Conservation (phyloP, 1,140 invertebrate genomes). For the Rhyzopertha dominica region DNA sequence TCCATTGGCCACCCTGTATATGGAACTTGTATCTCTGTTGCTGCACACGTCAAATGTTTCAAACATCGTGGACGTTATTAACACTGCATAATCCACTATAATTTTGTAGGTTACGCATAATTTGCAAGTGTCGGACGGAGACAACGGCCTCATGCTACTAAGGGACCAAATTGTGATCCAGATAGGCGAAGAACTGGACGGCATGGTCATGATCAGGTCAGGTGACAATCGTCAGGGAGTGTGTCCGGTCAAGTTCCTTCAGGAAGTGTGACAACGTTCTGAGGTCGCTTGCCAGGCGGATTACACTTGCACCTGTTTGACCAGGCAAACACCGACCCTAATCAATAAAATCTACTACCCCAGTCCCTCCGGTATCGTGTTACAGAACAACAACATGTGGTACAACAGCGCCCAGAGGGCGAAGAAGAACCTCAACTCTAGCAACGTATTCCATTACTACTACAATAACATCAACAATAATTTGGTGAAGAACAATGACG, state of each 20-base stretch:
- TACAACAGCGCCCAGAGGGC: conserved; percentile 20
- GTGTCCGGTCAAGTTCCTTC: conserved; percentile 77
- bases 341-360: conserved; percentile 42
- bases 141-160: conserved; percentile 56
- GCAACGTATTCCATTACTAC: conserved; percentile 36
- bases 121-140: conserved; percentile 60
- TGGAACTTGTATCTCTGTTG: too few relatives aligned
- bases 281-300: conserved; percentile 40
- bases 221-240: conserved; percentile 78
- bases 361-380: conserved; percentile 44
- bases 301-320: conserved; percentile 36
- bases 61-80: too few relatives aligned
- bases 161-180: conserved; percentile 73
- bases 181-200: conserved; percentile 85
- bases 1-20: too few relatives aligned
- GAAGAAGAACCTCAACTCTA: conserved; percentile 25
- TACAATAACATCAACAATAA: conserved; percentile 50
- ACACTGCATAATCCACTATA: conserved; percentile 61
- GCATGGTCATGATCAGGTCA: conserved; percentile 88
- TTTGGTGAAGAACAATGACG: conserved; percentile 38
- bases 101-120: conserved; percentile 55
- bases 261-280: conserved; percentile 51
- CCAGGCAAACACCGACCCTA: conserved; percentile 34
- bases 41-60: too few relatives aligned
- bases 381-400: conserved; percentile 35